Evolutionary conservation across 2,888 invertebrate species (phyloP).

Genomic region (Melanostoma mellinum): DNA sequence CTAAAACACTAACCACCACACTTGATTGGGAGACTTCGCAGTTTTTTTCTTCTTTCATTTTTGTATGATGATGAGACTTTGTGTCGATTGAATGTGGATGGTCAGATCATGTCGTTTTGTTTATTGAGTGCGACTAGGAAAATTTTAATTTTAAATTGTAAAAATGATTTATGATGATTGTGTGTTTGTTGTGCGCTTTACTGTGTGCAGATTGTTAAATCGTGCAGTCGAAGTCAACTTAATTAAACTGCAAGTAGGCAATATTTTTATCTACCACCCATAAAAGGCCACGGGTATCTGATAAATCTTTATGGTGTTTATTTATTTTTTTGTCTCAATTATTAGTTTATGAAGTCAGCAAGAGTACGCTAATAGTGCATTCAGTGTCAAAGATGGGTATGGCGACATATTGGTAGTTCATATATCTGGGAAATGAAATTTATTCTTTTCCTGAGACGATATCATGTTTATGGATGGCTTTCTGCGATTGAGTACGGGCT

Average conservation of each 20-base stretch:
- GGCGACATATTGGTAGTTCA: conserved; percentile 48
- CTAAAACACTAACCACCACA: conserved; percentile 19
- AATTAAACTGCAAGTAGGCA: conserved; percentile 63
- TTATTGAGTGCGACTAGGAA: conserved; percentile 56
- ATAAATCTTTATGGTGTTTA: conserved; percentile 56
- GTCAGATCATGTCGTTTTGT: conserved; percentile 53
- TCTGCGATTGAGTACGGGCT: too few species aligned
- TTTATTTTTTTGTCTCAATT: conserved; percentile 14
- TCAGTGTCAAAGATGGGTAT: conserved; percentile 53
- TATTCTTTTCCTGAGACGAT: neutral
- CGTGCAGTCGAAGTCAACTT: conserved; percentile 62
- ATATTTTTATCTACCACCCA: conserved; percentile 61
- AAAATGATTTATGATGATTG: conserved; percentile 70
- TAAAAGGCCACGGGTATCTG: conserved; percentile 53
- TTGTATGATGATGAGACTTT: neutral
- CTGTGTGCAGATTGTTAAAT: conserved; percentile 19
- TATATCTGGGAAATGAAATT: conserved; percentile 33
- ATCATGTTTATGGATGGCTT: neutral
- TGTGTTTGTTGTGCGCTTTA: conserved; percentile 10
- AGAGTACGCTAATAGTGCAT: conserved; percentile 44
- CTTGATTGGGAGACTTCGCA: conserved; percentile 19
- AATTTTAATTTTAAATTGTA: conserved; percentile 66
- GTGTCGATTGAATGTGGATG: conserved; percentile 27
- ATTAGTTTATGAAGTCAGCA: conserved; percentile 38
- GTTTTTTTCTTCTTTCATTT: conserved; percentile 26